Evolutionary conservation across 2,113 vertebrate genomes (phyloP), one percentile per base, ranked within the genome.

Genomic region (Anthoscopus minutus): DNA sequence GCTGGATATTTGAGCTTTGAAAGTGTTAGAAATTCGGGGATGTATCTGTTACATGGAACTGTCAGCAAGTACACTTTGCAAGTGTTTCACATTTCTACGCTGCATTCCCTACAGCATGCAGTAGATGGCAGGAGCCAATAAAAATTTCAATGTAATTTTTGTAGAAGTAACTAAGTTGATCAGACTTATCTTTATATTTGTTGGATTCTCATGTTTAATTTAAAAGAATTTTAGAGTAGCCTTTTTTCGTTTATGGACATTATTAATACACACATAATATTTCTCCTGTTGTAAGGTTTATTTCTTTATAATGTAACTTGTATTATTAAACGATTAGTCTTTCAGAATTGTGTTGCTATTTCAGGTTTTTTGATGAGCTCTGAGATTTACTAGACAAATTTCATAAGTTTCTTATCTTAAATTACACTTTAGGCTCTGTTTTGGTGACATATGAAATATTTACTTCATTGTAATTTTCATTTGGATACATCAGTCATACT

Each of bases 111-210:
- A 24, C 17, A 20, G 5, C 24, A 38, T 28, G 45, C 96, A 89
- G 93, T 84, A 97, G 97, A 89, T 97, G 97, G 96, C 93, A 93
- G 92, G 33, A 94, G 62, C 40, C 86, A 93, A 94, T 91, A 11
- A 91, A 93, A 76, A 79, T 12, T 76, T 50, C 45, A 61, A 25
- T n/a, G 25, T 31, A 21, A 11, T 77, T 89, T 79, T 37, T 7
- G 0, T 47, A n/a, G 20, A 31, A 62, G 33, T 51, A 88, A 70
- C 10, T 13, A 22, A 82, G 53, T 44, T 70, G 50, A 45, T 91
- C 47, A 70, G 38, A 54, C 15, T 83, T 72, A 35, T 25, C 31
- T 92, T 76, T 72, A 35, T 25, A 28, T 92, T 76, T 65, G 53
- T 71, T 89, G 74, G 56, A 86, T 61, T 35, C 19, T 82, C 62